Percentiles rank a stretch among this genome's conserved stretches.
Conservation (phyloP, 2,797 vertebrate genomes). For the Tragelaphus oryx region DNA sequence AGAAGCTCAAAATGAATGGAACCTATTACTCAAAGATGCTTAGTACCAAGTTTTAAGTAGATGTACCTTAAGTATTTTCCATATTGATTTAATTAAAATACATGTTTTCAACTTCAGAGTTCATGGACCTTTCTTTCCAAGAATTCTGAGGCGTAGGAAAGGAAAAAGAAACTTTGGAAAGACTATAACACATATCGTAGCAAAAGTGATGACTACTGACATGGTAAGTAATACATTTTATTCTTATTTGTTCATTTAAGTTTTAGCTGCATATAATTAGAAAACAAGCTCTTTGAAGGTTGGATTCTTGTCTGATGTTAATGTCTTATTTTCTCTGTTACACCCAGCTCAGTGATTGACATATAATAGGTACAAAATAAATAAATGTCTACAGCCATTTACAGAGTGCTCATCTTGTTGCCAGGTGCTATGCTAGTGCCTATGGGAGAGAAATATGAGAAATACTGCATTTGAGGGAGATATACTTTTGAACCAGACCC, state of each 20-base stretch:
- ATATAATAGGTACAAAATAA: not conserved
- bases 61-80: not conserved
- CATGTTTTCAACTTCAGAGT: constrained; percentile 72
- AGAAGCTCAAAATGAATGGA: not conserved
- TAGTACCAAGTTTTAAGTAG: not conserved
- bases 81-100: constrained; percentile 37
- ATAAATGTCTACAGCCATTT: not conserved
- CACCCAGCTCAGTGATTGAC: not conserved
- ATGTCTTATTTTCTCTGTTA: not conserved
- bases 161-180: constrained; percentile 76
- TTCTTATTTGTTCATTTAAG: not conserved
- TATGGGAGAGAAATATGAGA: not conserved
- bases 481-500: not conserved
- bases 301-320: not conserved
- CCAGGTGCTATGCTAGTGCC: not conserved
- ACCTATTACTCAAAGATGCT: not conserved
- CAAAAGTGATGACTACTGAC: constrained; percentile 79
- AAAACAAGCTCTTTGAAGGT: not conserved
- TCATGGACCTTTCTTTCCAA: constrained; percentile 79
- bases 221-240: constrained; percentile 70
- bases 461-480: not conserved
- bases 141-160: constrained; percentile 78
- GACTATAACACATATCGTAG: constrained; percentile 79
- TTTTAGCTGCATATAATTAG: not conserved
- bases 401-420: not conserved